Evolutionary conservation across 2,113 vertebrate species (phyloP).

Genomic region (Phrynocephalus versicolor): DNA sequence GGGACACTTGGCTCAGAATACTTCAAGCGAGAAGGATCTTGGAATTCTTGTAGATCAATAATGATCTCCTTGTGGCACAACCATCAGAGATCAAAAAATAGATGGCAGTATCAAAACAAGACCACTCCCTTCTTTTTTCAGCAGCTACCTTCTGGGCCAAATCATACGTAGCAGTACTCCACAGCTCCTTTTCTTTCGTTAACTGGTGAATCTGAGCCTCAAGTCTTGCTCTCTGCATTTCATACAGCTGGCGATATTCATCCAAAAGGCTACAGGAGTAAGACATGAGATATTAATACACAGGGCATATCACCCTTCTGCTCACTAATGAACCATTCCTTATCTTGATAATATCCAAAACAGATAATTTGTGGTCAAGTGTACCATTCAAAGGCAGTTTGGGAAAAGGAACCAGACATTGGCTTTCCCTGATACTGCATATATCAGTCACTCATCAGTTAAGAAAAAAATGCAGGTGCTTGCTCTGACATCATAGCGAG

Average conservation of each 20-base stretch:
- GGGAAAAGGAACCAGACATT: not conserved
- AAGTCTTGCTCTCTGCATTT: slow-evolving; percentile 81
- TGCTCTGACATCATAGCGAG: not conserved
- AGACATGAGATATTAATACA: slow-evolving; percentile 10
- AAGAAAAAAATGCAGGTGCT: not conserved
- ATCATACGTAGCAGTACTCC: slow-evolving; percentile 77
- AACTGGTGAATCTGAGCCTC: slow-evolving; percentile 77
- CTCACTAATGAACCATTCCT: not conserved
- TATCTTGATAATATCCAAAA: not conserved
- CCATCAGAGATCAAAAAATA: not conserved
- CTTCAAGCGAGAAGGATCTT: no score
- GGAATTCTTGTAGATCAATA: no score
- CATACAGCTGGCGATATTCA: slow-evolving; percentile 83
- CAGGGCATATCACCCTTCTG: not conserved
- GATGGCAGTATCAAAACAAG: not conserved
- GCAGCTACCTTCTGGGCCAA: slow-evolving; percentile 81
- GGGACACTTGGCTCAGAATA: no score
- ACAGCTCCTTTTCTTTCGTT: slow-evolving; percentile 80
- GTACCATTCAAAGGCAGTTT: not conserved
- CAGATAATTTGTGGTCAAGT: not conserved
- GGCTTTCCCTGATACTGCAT: not conserved
- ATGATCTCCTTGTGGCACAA: not conserved
- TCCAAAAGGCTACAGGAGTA: slow-evolving; percentile 73
- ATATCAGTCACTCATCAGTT: not conserved
- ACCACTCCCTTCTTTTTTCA: not conserved